phyloP scores from a whole-genome alignment of 1,140 invertebrate genomes.

The Lycorma delicatula region DNA sequence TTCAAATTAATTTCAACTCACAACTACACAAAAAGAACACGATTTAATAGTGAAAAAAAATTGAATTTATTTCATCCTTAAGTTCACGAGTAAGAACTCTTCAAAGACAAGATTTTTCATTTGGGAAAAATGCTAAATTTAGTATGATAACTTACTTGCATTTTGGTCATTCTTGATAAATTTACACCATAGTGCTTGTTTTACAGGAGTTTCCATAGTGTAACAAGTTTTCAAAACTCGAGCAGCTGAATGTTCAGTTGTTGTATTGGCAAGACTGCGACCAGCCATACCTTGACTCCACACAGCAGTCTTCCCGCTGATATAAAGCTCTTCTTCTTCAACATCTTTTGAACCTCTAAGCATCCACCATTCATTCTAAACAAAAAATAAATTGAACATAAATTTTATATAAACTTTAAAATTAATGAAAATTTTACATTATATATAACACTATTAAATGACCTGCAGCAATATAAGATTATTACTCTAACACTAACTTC shows the following conservation, averaged over 20 bases:
- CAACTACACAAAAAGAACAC: too few relatives aligned
- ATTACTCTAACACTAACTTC: background rate
- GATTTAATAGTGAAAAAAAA: too few relatives aligned
- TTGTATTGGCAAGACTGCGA: constrained; percentile 14
- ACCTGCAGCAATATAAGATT: background rate
- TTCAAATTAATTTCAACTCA: too few relatives aligned
- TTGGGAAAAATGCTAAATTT: constrained; percentile 67
- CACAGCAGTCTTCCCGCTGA: constrained; percentile 71
- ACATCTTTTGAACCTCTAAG: constrained; percentile 39
- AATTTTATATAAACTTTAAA: background rate
- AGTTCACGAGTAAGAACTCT: too few relatives aligned
- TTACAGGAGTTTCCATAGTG: constrained; percentile 68
- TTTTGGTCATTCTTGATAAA: constrained; percentile 52
- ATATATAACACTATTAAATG: background rate
- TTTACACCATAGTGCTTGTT: constrained; percentile 72
- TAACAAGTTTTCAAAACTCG: constrained; percentile 55
- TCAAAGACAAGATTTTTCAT: constrained; percentile 38
- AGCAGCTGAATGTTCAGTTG: constrained; percentile 28
- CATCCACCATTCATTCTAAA: constrained; percentile 56
- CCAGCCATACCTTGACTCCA: constrained; percentile 42
- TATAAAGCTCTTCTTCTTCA: constrained; percentile 81
- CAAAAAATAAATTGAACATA: constrained; percentile 10
- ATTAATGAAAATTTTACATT: background rate
- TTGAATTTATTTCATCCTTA: too few relatives aligned
- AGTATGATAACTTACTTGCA: constrained; percentile 68